Percentiles rank a stretch among this genome's conserved stretches.
Evolutionary conservation across 2,113 vertebrate genomes (phyloP).

Genomic region (Bagarius yarrelli): DNA sequence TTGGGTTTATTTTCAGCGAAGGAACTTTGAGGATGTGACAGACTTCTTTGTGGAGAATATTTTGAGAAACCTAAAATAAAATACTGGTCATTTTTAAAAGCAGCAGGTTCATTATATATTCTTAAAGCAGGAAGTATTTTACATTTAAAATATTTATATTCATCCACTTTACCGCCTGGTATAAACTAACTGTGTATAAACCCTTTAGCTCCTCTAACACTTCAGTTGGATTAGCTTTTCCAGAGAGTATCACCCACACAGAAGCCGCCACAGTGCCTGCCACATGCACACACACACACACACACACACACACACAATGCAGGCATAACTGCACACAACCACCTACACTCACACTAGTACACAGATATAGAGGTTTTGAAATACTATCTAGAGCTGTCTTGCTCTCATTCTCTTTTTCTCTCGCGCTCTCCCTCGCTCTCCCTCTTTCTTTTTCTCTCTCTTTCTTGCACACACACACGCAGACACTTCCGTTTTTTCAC

Average conservation of each 20-base stretch:
- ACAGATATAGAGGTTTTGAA: constrained; percentile 6
- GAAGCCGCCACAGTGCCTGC: constrained; percentile 32
- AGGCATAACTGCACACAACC: constrained; percentile 38
- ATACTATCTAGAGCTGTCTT: neutral
- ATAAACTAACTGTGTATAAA: constrained; percentile 25
- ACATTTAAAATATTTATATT: neutral
- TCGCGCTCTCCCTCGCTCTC: constrained; percentile 13
- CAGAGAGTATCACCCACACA: constrained; percentile 51
- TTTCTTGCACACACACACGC: neutral
- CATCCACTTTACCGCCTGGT: neutral
- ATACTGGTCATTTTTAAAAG: neutral
- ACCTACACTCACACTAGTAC: constrained; percentile 33
- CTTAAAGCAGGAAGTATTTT: neutral
- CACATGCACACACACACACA: constrained; percentile 30
- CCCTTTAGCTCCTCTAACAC: constrained; percentile 43
- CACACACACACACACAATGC: constrained; percentile 35
- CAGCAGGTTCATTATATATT: too few relatives aligned
- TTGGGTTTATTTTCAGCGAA: neutral
- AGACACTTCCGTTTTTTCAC: neutral
- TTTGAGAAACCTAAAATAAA: neutral
- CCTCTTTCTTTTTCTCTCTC: neutral
- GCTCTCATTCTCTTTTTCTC: constrained; percentile 3
- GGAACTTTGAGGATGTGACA: neutral
- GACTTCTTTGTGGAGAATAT: too few relatives aligned
- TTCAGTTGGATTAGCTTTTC: constrained; percentile 42